phyloP scores from a whole-genome alignment of 2,888 invertebrate genomes.

The Calameuta idolon region DNA sequence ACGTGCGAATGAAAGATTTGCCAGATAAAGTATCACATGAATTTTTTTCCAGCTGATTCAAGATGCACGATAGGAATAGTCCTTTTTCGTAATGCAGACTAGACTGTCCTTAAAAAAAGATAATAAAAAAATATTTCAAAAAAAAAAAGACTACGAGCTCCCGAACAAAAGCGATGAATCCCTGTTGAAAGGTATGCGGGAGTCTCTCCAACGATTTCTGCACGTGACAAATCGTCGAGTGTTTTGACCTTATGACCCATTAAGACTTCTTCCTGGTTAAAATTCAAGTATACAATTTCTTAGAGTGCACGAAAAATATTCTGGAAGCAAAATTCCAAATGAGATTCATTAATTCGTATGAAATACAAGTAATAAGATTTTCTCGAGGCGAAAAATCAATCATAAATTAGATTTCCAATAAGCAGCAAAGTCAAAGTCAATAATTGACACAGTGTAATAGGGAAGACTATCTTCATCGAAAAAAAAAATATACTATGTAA shows the following conservation, averaged over 20 bases:
- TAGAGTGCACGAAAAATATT: not conserved
- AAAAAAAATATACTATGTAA: not conserved
- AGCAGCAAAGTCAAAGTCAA: not conserved
- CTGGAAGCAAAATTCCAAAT: not conserved
- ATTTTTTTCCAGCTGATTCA: not conserved
- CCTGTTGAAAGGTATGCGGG: not conserved
- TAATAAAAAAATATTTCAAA: not conserved
- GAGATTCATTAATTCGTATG: not conserved
- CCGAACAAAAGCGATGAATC: not conserved
- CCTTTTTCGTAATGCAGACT: not conserved
- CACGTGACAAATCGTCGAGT: not conserved
- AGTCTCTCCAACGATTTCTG: not conserved
- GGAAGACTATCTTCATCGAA: not conserved
- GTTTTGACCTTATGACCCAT: not conserved
- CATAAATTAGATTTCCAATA: not conserved
- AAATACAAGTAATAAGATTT: not conserved
- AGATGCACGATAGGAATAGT: not conserved
- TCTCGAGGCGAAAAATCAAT: not conserved
- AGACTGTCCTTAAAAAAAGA: not conserved
- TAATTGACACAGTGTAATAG: not conserved
- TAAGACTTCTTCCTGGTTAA: not conserved
- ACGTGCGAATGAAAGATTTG: not conserved
- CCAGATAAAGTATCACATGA: not conserved
- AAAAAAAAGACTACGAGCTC: not conserved
- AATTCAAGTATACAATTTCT: not conserved